These are phyloP conservation scores for Asobara japonica DNA, from an alignment of 1,140 invertebrate species.

Conservation along the genomic window DNA sequence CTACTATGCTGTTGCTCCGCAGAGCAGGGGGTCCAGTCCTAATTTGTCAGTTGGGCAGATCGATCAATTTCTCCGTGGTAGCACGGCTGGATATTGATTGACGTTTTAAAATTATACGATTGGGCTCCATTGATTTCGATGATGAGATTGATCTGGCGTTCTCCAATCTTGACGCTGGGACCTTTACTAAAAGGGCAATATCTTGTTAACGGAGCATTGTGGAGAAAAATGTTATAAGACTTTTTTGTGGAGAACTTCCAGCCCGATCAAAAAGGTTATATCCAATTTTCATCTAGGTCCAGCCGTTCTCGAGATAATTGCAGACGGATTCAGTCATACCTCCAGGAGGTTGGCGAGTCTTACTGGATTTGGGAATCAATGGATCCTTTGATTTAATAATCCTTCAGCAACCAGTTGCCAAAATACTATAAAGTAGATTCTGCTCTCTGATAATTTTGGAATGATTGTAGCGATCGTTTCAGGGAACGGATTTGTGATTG, in stretches of 20 bases:
- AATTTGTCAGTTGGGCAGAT: constrained; percentile 74
- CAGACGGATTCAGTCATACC: too few relatives aligned
- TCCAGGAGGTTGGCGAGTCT: too few relatives aligned
- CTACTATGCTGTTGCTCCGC: constrained; percentile 70
- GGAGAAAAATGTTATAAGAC: too few relatives aligned
- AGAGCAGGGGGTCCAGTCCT: constrained; percentile 53
- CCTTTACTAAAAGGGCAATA: too few relatives aligned
- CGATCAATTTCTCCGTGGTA: constrained; percentile 81
- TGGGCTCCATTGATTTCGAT: neutral
- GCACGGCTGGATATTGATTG: constrained; percentile 73
- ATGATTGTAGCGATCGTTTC: neutral
- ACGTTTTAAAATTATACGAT: too few relatives aligned
- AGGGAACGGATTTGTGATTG: constrained; percentile 6
- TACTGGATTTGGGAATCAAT: neutral
- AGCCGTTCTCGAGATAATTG: too few relatives aligned
- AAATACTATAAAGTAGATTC: neutral
- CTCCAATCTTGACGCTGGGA: neutral
- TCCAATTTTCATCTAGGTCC: too few relatives aligned
- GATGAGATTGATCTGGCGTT: neutral
- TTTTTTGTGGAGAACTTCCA: too few relatives aligned
- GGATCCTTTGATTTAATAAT: neutral
- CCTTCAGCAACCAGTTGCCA: neutral
- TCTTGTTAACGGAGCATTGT: too few relatives aligned
- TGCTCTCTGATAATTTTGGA: neutral
- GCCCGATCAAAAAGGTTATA: too few relatives aligned